phyloP scores from a whole-genome alignment of 2,888 invertebrate genomes.

The Cremastinae sp. region DNA sequence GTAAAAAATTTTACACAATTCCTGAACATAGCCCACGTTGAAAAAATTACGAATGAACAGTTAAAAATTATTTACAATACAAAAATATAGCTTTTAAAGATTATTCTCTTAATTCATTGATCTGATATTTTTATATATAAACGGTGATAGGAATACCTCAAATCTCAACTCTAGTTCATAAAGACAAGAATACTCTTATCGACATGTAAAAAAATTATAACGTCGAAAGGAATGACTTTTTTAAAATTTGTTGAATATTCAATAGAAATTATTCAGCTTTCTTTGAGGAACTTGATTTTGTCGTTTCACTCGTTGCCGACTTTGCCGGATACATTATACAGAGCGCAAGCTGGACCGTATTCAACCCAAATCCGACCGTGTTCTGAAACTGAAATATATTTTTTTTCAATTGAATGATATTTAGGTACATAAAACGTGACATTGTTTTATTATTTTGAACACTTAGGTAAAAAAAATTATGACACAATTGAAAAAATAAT shows the following conservation, averaged over 20 bases:
- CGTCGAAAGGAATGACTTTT: constrained; percentile 11
- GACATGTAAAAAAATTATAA: neutral
- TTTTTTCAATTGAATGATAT: constrained; percentile 40
- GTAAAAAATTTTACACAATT: too few species aligned
- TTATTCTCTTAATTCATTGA: too few species aligned
- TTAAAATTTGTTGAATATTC: constrained; percentile 1
- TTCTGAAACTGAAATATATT: constrained; percentile 86
- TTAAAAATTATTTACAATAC: too few species aligned
- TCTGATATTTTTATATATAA: too few species aligned
- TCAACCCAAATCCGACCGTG: constrained; percentile 84
- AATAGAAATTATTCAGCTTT: constrained; percentile 36
- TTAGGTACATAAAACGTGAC: neutral
- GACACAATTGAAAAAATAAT: too few species aligned
- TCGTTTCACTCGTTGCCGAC: constrained; percentile 44
- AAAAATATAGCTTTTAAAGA: too few species aligned
- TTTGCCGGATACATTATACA: constrained; percentile 86
- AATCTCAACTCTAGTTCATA: too few species aligned
- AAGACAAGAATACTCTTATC: neutral
- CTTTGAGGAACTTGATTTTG: constrained; percentile 30
- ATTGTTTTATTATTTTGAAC: too few species aligned
- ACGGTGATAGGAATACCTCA: neutral
- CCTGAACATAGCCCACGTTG: too few species aligned
- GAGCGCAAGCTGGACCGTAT: constrained; percentile 84
- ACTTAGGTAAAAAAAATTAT: too few species aligned
- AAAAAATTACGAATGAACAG: too few species aligned